Evolutionary conservation across 2,888 invertebrate species (phyloP), one percentile per base, ranked within the genome.

Genomic region (Drosophila demipolita): DNA sequence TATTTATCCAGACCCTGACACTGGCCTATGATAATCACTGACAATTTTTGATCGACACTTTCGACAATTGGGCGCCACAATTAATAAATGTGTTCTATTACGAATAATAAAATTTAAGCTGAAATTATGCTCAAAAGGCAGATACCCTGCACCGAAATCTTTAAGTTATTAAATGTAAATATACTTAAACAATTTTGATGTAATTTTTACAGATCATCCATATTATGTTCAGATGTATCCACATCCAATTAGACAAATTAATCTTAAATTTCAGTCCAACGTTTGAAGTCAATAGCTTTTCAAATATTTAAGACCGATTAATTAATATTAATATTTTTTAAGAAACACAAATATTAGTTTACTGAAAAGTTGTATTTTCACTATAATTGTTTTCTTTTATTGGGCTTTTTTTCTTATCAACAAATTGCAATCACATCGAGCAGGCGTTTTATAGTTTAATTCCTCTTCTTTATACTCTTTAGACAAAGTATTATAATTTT

Each of bases 11-110:
- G 35, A 4, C 38, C 49, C 11, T 23, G 12, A n/a, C 40, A 12
- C 26, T 48, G 61, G 69, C 50, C 78, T 59, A 54, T 62, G 66
- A 33, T 78, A 75, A 81, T 75, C 70, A 57, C 48, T 40, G 57
- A 58, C 68, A 66, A 64, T 4, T 80, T 23, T 73, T 72, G 80
- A 69, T 78, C 72, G 89, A 84, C 82, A 68, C 75, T 68, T 87
- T 89, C 73, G 87, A 40, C 85, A 66, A 73, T 61, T 68, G 50
- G 89, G 84, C 89, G 83, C 87, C 82, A 64, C 66, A 71, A 69
- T 82, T 70, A 87, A 82, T 71, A 33, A 61, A 48, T 67, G 62
- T 33, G 62, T 33, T 59, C 7, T 62, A 42, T 60, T 26, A 7
- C 8, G 42, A 26, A 57, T 66, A 78, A 80, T 60, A 54, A 57